Conservation (phyloP, 2,888 invertebrate genomes). For the Chrysolina haemoptera region DNA sequence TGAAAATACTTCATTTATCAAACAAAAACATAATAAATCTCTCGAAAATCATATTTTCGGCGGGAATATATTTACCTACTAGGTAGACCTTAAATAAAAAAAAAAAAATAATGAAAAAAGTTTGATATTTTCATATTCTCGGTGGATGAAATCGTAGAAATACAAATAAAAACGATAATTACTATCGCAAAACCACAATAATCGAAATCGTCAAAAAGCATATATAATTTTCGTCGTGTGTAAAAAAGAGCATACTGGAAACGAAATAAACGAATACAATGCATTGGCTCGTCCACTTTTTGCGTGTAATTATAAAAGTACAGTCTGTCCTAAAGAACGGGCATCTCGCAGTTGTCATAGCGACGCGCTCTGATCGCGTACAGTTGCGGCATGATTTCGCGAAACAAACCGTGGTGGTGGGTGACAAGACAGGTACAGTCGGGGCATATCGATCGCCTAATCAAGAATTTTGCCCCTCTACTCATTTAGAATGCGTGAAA, state of each 20-base stretch:
- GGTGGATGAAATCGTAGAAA: too few relatives aligned
- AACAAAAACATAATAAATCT: too few relatives aligned
- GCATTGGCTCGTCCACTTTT: constrained; percentile 65
- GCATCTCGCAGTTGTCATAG: constrained; percentile 68
- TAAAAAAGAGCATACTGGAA: constrained; percentile 6
- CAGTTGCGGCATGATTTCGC: constrained; percentile 67
- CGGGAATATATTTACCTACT: too few relatives aligned
- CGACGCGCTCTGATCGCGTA: constrained; percentile 68
- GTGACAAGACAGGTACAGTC: constrained; percentile 69
- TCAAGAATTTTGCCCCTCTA: constrained; percentile 67
- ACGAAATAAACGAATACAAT: constrained; percentile 32
- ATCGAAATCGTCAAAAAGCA: background rate
- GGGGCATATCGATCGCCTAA: constrained; percentile 69
- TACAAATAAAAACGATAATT: too few relatives aligned
- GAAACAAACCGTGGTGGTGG: constrained; percentile 63
- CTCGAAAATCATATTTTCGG: too few relatives aligned
- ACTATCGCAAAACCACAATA: too few relatives aligned
- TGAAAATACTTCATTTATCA: too few relatives aligned
- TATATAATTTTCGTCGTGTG: constrained; percentile 1
- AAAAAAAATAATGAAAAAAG: background rate
- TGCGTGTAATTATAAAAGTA: constrained; percentile 70
- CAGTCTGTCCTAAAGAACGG: constrained; percentile 67
- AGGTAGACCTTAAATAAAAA: too few relatives aligned
- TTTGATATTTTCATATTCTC: background rate
- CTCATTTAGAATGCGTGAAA: constrained; percentile 67